Base-by-base conservation (phyloP, 1,140 invertebrate species). In the Listronotus bonariensis region DNA sequence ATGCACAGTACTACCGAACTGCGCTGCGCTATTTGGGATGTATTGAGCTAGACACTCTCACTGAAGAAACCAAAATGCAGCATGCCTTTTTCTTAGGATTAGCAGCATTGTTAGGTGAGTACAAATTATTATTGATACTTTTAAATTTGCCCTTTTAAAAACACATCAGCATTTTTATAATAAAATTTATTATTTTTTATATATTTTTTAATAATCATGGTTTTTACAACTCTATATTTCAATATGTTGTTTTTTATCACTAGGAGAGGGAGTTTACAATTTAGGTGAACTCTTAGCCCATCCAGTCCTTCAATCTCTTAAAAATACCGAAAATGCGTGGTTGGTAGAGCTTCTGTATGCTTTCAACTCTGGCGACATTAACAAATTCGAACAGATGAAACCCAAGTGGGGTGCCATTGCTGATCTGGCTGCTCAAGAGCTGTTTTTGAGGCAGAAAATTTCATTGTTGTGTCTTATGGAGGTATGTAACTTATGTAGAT, bases 381-480 rank as follows among this genome's bases (percentile, higher is more conserved):
- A 83, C 34, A 86, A 85, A 72, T 96, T 97, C 78, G 92, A 97
- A 76, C 84, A 83, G 54, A 86, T 97, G 74, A 88, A 91, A 75
- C 86, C 87, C 0, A 83, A 88, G 69, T 97, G 90, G 94, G 82
- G 78, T n/a, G 84, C 83, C 73, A 92, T 96, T 67, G 87, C 92
- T 14, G 95, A 98, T 81, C 82, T 99, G 11, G 87, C 87, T n/a
- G 86, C 88, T 0, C 89, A 95, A 72, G 93, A 97, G 77, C 80
- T 89, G 4, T 88, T 90, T 68, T 80, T 98, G 51, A 82, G 91
- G 42, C 90, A 96, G 77, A 99, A 99, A 80, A 96, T 99, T 63
- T 93, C 92, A 11, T 81, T 99, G 0, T 82, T 99, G 0, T 98
- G 96, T 80, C 82, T 99, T 0, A 99, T 99, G 96, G 97, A 99